Conservation (phyloP, 2,113 vertebrate genomes). For the Sclerurus mexicanus region DNA sequence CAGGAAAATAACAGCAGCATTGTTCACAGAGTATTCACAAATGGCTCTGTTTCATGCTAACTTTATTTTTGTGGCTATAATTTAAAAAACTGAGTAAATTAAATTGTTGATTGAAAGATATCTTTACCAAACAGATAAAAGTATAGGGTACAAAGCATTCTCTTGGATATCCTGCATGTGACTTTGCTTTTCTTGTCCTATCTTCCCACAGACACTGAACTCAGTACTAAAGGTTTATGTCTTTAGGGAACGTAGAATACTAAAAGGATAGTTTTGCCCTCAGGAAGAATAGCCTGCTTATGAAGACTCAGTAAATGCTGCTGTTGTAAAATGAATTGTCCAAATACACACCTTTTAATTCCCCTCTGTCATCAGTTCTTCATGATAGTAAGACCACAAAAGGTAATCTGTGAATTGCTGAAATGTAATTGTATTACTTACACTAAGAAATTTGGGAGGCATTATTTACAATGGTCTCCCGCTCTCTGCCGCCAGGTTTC, state of each 20-base stretch:
- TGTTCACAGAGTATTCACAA: not conserved
- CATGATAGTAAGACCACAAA: not conserved
- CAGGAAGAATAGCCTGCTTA: not conserved
- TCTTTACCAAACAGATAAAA: not conserved
- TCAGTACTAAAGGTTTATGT: not conserved
- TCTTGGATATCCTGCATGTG: not conserved
- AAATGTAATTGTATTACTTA: not conserved
- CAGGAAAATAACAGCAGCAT: conserved; percentile 3
- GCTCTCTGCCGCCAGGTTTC: not conserved
- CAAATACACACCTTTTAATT: not conserved
- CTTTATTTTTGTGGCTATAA: not conserved
- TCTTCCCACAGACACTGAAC: not conserved
- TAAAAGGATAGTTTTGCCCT: not conserved
- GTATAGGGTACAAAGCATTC: not conserved
- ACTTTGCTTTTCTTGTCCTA: not conserved
- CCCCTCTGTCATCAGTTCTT: not conserved
- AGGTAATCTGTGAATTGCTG: not conserved
- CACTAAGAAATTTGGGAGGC: not conserved
- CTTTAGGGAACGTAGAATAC: not conserved
- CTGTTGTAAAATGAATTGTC: not conserved
- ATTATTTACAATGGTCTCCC: not conserved
- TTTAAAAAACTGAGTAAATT: not conserved
- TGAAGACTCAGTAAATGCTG: not conserved
- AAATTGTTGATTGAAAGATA: not conserved
- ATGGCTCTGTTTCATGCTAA: not conserved